Evolutionary conservation across 2,797 vertebrate genomes (phyloP).

Genomic region (Lepilemur septentrionalis): DNA sequence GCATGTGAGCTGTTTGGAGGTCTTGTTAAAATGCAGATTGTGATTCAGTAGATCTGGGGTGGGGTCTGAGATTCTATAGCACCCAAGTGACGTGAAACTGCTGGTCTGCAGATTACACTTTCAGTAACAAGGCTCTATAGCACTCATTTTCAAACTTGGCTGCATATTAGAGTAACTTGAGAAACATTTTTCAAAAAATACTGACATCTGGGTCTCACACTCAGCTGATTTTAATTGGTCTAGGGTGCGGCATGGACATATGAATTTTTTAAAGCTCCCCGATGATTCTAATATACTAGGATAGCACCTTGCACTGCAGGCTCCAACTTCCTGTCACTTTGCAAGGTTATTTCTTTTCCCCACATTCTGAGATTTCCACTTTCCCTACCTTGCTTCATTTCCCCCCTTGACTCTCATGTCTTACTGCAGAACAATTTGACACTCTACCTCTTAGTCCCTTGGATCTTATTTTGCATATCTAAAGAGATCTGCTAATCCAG

Average conservation of each 20-base stretch:
- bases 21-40: neutral
- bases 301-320: neutral
- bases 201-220: neutral
- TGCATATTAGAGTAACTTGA: neutral
- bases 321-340: conserved; percentile 7
- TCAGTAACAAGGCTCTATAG: neutral
- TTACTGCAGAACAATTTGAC: neutral
- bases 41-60: neutral
- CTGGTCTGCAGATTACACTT: neutral
- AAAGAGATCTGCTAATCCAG: neutral
- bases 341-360: conserved; percentile 23
- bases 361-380: conserved; percentile 5
- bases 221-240: neutral
- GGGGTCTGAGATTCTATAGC: neutral
- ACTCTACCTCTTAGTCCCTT: neutral
- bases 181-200: neutral
- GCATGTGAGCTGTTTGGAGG: neutral
- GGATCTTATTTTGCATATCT: conserved; percentile 10
- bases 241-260: neutral
- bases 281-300: neutral
- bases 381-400: neutral
- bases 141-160: neutral
- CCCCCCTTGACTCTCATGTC: neutral
- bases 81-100: neutral
- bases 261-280: neutral